Percentiles rank a stretch among this genome's conserved stretches.
Evolutionary conservation across 2,797 vertebrate species (phyloP).

Genomic region (Enteromius anoplus): DNA sequence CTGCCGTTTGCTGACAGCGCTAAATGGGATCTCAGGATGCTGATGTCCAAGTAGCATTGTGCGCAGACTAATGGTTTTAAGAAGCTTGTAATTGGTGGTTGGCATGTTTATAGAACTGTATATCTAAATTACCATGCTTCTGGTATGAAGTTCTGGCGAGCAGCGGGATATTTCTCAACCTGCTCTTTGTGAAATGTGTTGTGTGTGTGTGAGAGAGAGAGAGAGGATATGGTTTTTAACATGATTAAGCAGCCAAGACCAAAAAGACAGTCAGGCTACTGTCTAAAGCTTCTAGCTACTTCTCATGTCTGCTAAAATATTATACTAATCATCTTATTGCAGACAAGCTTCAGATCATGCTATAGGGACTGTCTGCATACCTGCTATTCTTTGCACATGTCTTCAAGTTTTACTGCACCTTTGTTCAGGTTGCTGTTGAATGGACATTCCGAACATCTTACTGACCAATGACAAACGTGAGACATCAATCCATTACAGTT

Average conservation of each 20-base stretch:
- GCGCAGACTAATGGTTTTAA: constrained; percentile 37
- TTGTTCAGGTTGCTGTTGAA: constrained; percentile 15
- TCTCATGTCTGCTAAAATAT: constrained; percentile 71
- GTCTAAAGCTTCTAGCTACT: constrained; percentile 58
- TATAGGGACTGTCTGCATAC: constrained; percentile 27
- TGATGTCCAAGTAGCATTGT: constrained; percentile 43
- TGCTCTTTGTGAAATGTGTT: constrained; percentile 46
- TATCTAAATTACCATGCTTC: constrained; percentile 6
- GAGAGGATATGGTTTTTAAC: constrained; percentile 36
- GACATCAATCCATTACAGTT: constrained; percentile 1
- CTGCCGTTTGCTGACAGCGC: constrained; percentile 36
- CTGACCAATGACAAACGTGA: neutral
- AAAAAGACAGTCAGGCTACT: constrained; percentile 17
- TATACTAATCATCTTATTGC: constrained; percentile 76
- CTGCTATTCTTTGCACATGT: neutral
- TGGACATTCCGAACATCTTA: neutral
- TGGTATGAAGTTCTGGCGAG: constrained; percentile 66
- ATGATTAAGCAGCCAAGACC: constrained; percentile 33
- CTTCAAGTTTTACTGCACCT: neutral
- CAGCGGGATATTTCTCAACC: constrained; percentile 54
- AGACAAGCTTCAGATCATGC: constrained; percentile 37
- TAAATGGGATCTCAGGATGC: constrained; percentile 46
- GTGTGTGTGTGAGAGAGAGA: constrained; percentile 44
- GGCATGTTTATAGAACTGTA: constrained; percentile 26
- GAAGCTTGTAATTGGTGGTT: constrained; percentile 31